Evolutionary conservation across 2,888 invertebrate genomes (phyloP).

Genomic region (Eumerus sabulonum): DNA sequence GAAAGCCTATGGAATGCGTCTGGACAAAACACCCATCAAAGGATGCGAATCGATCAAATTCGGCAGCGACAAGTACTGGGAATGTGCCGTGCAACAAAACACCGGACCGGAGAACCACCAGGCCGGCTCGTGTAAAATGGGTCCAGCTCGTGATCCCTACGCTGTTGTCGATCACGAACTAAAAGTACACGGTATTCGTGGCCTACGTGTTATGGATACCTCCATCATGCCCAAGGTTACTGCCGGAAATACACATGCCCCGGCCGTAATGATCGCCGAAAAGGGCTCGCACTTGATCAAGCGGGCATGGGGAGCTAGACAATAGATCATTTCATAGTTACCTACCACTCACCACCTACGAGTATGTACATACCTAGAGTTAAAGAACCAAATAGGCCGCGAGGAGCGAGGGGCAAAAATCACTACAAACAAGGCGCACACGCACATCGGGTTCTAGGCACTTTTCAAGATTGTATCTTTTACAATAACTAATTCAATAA

Average conservation of each 20-base stretch:
- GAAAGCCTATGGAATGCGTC: slow-evolving; percentile 85
- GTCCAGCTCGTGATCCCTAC: slow-evolving; percentile 84
- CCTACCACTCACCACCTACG: slow-evolving; percentile 1
- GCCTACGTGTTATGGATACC: slow-evolving; percentile 87
- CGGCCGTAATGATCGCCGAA: slow-evolving; percentile 90
- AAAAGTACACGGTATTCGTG: slow-evolving; percentile 82
- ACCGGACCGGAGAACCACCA: slow-evolving; percentile 92
- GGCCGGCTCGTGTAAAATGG: slow-evolving; percentile 91
- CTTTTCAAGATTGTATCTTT: slow-evolving; percentile 52
- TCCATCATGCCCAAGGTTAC: slow-evolving; percentile 89
- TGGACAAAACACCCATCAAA: slow-evolving; percentile 86
- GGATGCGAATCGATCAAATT: slow-evolving; percentile 88
- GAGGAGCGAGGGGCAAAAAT: neutral
- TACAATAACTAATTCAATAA: slow-evolving; percentile 62
- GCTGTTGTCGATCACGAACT: slow-evolving; percentile 87
- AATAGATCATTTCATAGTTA: slow-evolving; percentile 39
- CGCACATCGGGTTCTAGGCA: slow-evolving; percentile 54
- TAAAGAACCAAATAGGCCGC: slow-evolving; percentile 54
- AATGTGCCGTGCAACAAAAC: slow-evolving; percentile 84
- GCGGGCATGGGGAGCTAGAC: slow-evolving; percentile 78
- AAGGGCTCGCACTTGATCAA: slow-evolving; percentile 80
- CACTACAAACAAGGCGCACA: slow-evolving; percentile 23
- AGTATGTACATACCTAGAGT: slow-evolving; percentile 46
- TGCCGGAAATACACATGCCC: slow-evolving; percentile 88
- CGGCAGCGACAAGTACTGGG: slow-evolving; percentile 87